A percentile compares a stretch with the other conserved stretches of the same genome.
Conservation (phyloP, 2,113 vertebrate genomes). For the Nyctibius bracteatus region DNA sequence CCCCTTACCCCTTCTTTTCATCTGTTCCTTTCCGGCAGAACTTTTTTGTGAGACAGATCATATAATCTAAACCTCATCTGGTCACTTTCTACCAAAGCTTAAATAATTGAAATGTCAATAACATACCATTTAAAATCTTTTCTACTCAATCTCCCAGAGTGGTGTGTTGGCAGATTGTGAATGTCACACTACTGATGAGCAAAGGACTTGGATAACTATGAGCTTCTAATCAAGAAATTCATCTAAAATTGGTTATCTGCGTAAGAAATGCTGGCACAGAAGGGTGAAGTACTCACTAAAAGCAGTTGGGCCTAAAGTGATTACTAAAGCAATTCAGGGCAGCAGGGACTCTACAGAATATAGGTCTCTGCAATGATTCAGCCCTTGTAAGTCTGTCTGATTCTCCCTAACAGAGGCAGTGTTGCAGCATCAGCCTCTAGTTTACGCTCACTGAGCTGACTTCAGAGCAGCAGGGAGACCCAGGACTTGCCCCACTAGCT, state of each 20-base stretch:
- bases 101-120: slow-evolving; percentile 73
- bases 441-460: background rate
- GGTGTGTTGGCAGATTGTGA: slow-evolving; percentile 67
- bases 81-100: slow-evolving; percentile 50
- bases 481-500: background rate
- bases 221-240: slow-evolving; percentile 59
- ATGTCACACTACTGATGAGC: slow-evolving; percentile 65
- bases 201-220: slow-evolving; percentile 62
- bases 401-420: background rate
- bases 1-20: background rate
- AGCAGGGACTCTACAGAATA: background rate
- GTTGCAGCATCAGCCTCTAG: background rate
- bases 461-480: background rate
- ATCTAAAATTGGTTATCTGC: slow-evolving; percentile 58
- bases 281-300: slow-evolving; percentile 14
- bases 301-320: slow-evolving; percentile 33
- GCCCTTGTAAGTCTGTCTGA: background rate
- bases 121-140: slow-evolving; percentile 62
- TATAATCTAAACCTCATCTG: slow-evolving; percentile 57
- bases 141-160: slow-evolving; percentile 67
- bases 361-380: background rate
- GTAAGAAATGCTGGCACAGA: slow-evolving; percentile 48
- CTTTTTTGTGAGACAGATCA: background rate
- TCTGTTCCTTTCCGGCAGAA: background rate
- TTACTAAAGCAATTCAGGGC: slow-evolving; percentile 28